Evolutionary conservation across 2,888 invertebrate genomes (phyloP).

Genomic region (Mactromeris polynyma): DNA sequence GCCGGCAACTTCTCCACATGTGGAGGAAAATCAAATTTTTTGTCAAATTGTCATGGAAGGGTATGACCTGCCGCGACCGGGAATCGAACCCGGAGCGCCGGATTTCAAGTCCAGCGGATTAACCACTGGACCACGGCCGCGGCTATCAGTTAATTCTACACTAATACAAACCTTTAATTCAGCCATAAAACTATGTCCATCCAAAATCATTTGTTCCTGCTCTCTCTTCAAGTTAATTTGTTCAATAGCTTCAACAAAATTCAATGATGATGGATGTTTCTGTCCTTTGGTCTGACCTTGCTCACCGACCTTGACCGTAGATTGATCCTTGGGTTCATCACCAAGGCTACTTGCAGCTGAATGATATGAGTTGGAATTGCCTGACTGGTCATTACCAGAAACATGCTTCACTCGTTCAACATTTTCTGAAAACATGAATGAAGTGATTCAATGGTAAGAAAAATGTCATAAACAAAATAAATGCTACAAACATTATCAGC

Average conservation of each 20-base stretch:
- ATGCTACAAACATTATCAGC: too few relatives aligned
- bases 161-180: constrained; percentile 70
- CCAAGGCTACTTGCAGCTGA: constrained; percentile 35
- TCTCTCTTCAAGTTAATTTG: constrained; percentile 71
- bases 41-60: too few relatives aligned
- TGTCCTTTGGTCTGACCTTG: background rate
- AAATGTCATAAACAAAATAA: too few relatives aligned
- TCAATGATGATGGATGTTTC: constrained; percentile 29
- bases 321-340: background rate
- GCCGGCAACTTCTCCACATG: too few relatives aligned
- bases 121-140: too few relatives aligned
- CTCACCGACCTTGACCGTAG: constrained; percentile 13
- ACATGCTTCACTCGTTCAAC: constrained; percentile 10
- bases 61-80: too few relatives aligned
- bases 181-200: constrained; percentile 73
- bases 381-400: constrained; percentile 19
- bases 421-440: constrained; percentile 11
- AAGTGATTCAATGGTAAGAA: background rate
- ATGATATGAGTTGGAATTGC: constrained; percentile 16
- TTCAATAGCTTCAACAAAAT: constrained; percentile 73
- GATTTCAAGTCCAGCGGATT: too few relatives aligned
- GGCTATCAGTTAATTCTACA: background rate
- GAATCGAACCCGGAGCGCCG: too few relatives aligned
- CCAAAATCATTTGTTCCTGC: constrained; percentile 71
- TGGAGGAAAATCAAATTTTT: too few relatives aligned